phyloP scores from a whole-genome alignment of 1,140 invertebrate genomes.

The Ostrea denselamellosa region DNA sequence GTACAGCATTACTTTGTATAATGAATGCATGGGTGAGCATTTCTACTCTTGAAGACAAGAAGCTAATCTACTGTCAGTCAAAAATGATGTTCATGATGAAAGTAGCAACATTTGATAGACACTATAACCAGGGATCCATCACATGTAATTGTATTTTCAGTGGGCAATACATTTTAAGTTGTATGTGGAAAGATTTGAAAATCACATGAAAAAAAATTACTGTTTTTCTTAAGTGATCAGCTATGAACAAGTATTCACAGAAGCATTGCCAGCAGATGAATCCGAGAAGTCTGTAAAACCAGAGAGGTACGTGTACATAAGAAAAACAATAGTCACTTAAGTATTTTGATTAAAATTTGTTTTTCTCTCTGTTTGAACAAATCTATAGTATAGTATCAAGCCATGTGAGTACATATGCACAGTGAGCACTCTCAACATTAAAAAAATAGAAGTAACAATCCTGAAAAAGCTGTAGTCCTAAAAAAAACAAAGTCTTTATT shows the following conservation, averaged over 20 bases:
- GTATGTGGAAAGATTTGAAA: too few species aligned
- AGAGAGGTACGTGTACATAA: constrained; percentile 39
- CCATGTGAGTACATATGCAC: too few species aligned
- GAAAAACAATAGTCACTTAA: not conserved
- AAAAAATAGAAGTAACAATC: too few species aligned
- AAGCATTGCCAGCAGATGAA: constrained; percentile 65
- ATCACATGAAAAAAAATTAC: not conserved
- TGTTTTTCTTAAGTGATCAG: constrained; percentile 59
- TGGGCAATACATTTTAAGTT: not conserved
- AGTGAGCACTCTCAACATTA: too few species aligned
- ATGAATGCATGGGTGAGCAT: too few species aligned
- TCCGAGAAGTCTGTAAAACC: constrained; percentile 51
- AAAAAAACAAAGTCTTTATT: too few species aligned
- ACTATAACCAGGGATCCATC: not conserved
- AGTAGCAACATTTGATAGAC: not conserved
- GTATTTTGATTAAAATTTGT: not conserved
- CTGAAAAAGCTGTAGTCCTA: too few species aligned
- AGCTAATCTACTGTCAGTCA: not conserved
- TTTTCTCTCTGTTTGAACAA: not conserved
- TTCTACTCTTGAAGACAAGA: not conserved
- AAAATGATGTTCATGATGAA: not conserved
- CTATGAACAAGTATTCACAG: constrained; percentile 72
- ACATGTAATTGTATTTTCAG: not conserved
- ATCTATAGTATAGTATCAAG: too few species aligned
- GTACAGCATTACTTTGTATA: too few species aligned